Evolutionary conservation across 2,113 vertebrate genomes (phyloP), one percentile per base, ranked within the genome.

Genomic region (Oenanthe oenanthe): DNA sequence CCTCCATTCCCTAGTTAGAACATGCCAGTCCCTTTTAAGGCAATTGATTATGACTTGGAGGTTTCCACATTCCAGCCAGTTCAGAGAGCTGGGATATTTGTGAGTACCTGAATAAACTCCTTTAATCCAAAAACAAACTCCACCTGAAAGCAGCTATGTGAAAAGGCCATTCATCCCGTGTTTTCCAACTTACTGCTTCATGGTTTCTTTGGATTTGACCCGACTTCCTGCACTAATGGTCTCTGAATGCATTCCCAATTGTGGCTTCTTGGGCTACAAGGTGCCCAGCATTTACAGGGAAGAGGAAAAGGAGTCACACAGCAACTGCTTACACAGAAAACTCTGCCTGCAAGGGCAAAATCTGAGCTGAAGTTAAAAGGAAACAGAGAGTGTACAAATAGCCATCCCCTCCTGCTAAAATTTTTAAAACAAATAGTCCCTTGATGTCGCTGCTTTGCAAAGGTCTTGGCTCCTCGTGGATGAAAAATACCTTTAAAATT

Each of bases 51-150:
- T 97, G 98, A 98, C 95, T 82, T 97, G 92, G 90, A 97, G 97
- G 92, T 96, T 97, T 97, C 98, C 98, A 97, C 95, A 92, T 96
- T 95, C 97, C 97, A 93, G 92, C 97, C 79, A 89, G 94, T 96
- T 97, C 95, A 83, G 98, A 97, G 97, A 97, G 97, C 88, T 29
- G 80, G 96, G 96, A 96, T 95, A 96, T 98, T 97, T 97, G 96
- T 91, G 95, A 98, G 96, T 96, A 97, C 96, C 98, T 98, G 98
- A 98, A 98, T 98, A 98, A 98, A 98, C 98, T 93, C 95, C 96
- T 98, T 98, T 98, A 98, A 98, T 98, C 97, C 97, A 92, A 97
- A 97, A 97, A 95, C 98, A 98, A 98, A 98, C 97, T 97, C 97
- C 98, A 97, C 97, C 98, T 98, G 97, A 97, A 98, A 97, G 97